Evolutionary conservation across 2,888 invertebrate genomes (phyloP).

Genomic region (Lymantria dispar): DNA sequence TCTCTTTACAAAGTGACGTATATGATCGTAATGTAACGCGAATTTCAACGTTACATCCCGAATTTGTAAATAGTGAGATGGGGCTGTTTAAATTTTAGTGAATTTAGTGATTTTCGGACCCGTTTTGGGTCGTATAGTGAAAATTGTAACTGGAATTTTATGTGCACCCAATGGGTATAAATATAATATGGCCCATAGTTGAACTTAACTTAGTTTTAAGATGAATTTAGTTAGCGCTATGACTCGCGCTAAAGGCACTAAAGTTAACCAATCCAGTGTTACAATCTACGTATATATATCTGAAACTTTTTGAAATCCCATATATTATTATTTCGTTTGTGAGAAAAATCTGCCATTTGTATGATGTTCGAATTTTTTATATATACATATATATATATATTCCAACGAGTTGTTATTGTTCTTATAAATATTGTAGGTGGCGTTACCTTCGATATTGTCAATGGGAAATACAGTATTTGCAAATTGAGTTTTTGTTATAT

Average conservation of each 20-base stretch:
- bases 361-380: constrained; percentile 62
- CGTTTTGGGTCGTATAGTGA: constrained; percentile 50
- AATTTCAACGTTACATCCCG: constrained; percentile 35
- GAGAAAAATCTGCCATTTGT: constrained; percentile 52
- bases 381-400: constrained; percentile 38
- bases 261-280: constrained; percentile 39
- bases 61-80: constrained; percentile 50
- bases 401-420: constrained; percentile 67
- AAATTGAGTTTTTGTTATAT: constrained; percentile 58
- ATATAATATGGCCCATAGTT: constrained; percentile 44
- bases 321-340: constrained; percentile 43
- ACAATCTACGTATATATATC: constrained; percentile 38
- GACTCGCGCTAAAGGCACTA: constrained; percentile 38
- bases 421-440: constrained; percentile 51
- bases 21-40: constrained; percentile 12
- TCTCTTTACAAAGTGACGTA: constrained; percentile 19
- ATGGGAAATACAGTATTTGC: constrained; percentile 57
- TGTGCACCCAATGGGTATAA: constrained; percentile 50
- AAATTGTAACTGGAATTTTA: constrained; percentile 55
- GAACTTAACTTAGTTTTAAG: constrained; percentile 62
- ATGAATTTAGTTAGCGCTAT: constrained; percentile 43
- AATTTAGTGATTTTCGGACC: constrained; percentile 51
- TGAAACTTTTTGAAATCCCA: constrained; percentile 45
- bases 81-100: constrained; percentile 52
- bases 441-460: constrained; percentile 47